A percentile compares a stretch with the other conserved stretches of the same genome.
phyloP scores from a whole-genome alignment of 64 coral and sea anemone genomes.

The Stichodactyla helianthus region DNA sequence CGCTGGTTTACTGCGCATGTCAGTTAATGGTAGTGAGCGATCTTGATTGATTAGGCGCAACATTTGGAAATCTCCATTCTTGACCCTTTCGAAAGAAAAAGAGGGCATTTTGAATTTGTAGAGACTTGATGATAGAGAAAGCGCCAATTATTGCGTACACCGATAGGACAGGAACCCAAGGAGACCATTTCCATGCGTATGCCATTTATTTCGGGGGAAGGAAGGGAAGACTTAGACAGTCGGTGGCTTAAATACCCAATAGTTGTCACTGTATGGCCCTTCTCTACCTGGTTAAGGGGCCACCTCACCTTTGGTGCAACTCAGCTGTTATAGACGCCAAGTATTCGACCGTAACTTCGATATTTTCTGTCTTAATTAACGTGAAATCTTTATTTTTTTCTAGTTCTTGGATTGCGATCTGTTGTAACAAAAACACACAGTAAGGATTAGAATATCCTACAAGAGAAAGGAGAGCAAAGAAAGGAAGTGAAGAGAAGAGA shows the following conservation, averaged over 20 bases:
- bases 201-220: no score
- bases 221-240: no score
- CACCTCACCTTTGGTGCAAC: conserved; percentile 36
- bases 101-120: background rate
- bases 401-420: conserved; percentile 37
- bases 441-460: background rate
- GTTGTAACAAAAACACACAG: background rate
- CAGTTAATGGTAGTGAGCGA: background rate
- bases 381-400: conserved; percentile 35
- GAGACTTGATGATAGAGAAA: background rate
- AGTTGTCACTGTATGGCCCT: no score
- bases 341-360: conserved; percentile 56
- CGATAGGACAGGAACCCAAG: no score
- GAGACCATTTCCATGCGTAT: no score
- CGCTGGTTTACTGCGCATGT: background rate
- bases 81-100: conserved; percentile 26
- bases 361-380: conserved; percentile 37
- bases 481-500: background rate
- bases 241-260: no score
- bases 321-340: conserved; percentile 52
- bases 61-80: conserved; percentile 40
- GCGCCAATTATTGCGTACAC: background rate
- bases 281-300: no score
- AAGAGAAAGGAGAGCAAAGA: background rate
- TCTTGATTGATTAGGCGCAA: conserved; percentile 28